Evolutionary conservation across 1,140 invertebrate genomes (phyloP), one percentile per base, ranked within the genome.

Genomic region (Drosophila arizonae): DNA sequence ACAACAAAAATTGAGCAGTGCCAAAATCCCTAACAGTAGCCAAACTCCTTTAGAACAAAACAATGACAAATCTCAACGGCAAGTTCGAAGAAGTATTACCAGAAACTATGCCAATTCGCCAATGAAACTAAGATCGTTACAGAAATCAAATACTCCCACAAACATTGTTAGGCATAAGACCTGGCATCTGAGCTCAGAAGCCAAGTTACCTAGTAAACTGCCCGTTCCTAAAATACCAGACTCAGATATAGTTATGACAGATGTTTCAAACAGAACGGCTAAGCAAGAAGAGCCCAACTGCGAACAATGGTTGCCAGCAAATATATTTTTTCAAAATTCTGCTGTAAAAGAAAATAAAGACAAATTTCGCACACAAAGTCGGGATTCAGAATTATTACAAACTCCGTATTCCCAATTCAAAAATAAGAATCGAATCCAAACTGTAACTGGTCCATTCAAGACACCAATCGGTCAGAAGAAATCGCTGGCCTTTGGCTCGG

Each of bases 121-220:
- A n/a, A 30, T 26, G 13, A 65, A 48, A 21, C 33, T 26, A 11
- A 55, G 45, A 26, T 24, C 30, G 0, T 36, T 48, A 11, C 41
- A 48, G 4, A 56, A 65, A 15, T 11, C 30, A 33, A 54, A 57
- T 10, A 33, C 41, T 4, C 6, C 33, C 6, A 41, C 43, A 3
- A 15, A 28, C 8, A 48, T 56, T 48, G 36, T 0, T 26, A 51
- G 48, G 10, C 48, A 26, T 13, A 51, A 90, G 30, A 91, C 91
- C 1, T 92, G 91, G 82, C 90, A 81, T 50, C 45, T 79, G 8
- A 52, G 58, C 45, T 51, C 58, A 15, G 28, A 33, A n/a, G 11
- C 61, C 60, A 33, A 60, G n/a, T 28, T 26, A 15, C 4, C 17
- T 30, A 30, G 17, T 33, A 36, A 56, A 4, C n/a, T 57, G 30